Conservation (phyloP, 2,888 invertebrate species). For the Eretmocerus hayati region DNA sequence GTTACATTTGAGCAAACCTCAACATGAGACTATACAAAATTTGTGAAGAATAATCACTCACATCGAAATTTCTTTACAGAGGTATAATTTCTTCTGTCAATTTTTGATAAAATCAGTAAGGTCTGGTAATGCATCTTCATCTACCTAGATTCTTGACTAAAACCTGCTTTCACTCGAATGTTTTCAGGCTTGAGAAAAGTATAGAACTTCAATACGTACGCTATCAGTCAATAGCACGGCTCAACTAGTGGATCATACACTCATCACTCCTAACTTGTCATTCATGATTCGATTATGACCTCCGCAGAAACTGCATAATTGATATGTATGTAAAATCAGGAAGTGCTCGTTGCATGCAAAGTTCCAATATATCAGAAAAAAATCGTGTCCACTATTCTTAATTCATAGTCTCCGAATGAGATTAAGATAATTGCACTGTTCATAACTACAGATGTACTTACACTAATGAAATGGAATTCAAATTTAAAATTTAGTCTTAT, state of each 20-base stretch:
- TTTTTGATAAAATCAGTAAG: too few species aligned
- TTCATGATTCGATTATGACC: background rate
- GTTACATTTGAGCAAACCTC: conserved; percentile 17
- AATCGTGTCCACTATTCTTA: conserved; percentile 4
- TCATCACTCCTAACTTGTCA: background rate
- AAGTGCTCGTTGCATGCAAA: conserved; percentile 3
- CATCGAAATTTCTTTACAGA: too few species aligned
- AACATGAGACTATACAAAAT: conserved; percentile 19
- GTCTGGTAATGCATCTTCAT: too few species aligned
- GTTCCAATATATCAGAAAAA: too few species aligned
- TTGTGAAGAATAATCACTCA: conserved; percentile 14
- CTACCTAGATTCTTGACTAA: too few species aligned
- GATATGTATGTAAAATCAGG: background rate
- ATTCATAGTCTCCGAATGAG: conserved; percentile 7
- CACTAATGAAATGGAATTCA: conserved; percentile 35
- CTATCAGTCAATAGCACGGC: background rate
- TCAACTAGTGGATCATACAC: background rate
- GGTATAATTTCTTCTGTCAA: too few species aligned
- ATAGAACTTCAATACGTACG: background rate
- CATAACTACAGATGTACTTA: conserved; percentile 39
- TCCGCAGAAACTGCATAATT: background rate
- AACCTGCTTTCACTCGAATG: too few species aligned
- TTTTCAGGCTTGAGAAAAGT: too few species aligned
- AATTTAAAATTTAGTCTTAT: conserved; percentile 18
- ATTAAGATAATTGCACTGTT: conserved; percentile 42